Percentiles rank a stretch among this genome's conserved stretches.
Conservation (phyloP, 2,113 vertebrate species). For the Neotoma lepida region DNA sequence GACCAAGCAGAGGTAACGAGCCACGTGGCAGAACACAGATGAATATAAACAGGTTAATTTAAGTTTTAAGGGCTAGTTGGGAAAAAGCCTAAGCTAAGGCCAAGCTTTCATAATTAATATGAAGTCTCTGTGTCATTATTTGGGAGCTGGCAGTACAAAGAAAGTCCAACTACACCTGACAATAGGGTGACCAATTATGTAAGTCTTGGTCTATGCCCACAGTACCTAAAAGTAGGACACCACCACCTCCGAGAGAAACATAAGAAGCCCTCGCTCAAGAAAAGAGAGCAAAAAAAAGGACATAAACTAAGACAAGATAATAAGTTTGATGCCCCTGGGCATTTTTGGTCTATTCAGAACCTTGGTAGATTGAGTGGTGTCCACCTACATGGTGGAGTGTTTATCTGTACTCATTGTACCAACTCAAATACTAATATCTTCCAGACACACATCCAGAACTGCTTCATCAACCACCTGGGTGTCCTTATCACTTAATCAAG, state of each 20-base stretch:
- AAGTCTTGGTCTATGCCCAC: not conserved
- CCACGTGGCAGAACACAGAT: not conserved
- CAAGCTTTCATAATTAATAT: not conserved
- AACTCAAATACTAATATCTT: not conserved
- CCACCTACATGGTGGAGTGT: too few species aligned
- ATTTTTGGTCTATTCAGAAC: not conserved
- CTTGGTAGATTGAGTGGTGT: not conserved
- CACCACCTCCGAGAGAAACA: rapidly evolving
- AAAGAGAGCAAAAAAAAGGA: not conserved
- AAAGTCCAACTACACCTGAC: not conserved
- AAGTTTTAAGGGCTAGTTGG: not conserved
- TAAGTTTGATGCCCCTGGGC: not conserved
- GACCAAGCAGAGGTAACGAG: too few species aligned
- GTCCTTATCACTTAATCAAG: not conserved
- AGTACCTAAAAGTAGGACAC: not conserved
- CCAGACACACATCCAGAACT: not conserved
- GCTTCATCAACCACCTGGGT: not conserved
- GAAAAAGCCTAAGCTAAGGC: not conserved
- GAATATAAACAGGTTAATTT: not conserved
- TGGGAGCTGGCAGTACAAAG: not conserved
- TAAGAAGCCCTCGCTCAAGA: not conserved
- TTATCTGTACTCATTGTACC: not conserved
- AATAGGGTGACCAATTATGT: not conserved
- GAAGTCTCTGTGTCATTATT: not conserved
- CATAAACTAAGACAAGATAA: not conserved